Conservation (phyloP, 2,797 vertebrate species). For the Peromyscus aztecus region DNA sequence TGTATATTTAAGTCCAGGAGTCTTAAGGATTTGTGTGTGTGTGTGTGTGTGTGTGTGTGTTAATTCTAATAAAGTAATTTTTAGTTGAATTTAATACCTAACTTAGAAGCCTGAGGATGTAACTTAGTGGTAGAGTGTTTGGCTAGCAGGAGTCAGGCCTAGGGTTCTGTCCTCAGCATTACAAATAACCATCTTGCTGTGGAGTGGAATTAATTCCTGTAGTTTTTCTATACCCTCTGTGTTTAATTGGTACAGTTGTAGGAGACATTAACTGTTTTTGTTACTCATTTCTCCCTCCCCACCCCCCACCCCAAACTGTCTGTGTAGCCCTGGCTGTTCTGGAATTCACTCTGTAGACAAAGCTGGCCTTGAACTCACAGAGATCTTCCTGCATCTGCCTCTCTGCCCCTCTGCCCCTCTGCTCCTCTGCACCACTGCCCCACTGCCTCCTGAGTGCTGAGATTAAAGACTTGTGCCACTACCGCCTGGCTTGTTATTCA, state of each 20-base stretch:
- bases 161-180: not conserved
- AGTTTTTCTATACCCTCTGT: not conserved
- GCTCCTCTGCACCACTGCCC: too few species aligned
- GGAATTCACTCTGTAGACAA: too few species aligned
- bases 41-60: not conserved
- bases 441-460: too few species aligned
- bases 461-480: too few species aligned
- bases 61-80: conserved; percentile 1
- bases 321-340: too few species aligned
- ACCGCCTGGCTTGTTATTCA: not conserved
- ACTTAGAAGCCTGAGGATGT: not conserved
- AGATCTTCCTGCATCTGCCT: too few species aligned
- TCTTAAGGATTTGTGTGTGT: not conserved
- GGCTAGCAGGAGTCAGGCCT: not conserved
- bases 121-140: not conserved
- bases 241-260: conserved; percentile 26
- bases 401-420: too few species aligned
- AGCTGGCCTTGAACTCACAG: too few species aligned
- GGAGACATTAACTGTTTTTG: not conserved
- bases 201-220: not conserved
- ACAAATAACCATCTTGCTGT: not conserved
- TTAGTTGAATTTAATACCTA: not conserved
- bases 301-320: too few species aligned
- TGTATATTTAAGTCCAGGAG: not conserved
- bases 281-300: too few species aligned